Percentiles rank a stretch among this genome's conserved stretches.
Evolutionary conservation across 2,797 vertebrate genomes (phyloP).

Genomic region (Echeneis naucrates): DNA sequence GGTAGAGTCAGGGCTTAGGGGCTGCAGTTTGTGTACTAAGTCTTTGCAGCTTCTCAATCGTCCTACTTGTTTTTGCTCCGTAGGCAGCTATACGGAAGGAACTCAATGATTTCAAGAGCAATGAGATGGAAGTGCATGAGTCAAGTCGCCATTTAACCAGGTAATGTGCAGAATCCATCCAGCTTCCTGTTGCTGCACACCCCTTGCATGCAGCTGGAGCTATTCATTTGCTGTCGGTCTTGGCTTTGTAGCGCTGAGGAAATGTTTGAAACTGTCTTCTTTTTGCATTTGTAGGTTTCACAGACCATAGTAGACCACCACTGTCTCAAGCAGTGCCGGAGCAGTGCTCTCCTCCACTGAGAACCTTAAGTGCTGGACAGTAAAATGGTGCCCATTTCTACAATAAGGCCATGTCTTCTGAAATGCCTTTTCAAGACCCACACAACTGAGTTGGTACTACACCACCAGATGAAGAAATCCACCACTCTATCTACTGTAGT

Average conservation of each 20-base stretch:
- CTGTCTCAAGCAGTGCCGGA: constrained; percentile 86
- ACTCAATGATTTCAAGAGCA: constrained; percentile 99
- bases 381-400: constrained; percentile 90
- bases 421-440: constrained; percentile 90
- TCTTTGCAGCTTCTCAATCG: constrained; percentile 57
- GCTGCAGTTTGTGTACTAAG: constrained; percentile 44
- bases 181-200: background rate
- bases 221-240: background rate
- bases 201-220: constrained; percentile 2
- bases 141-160: constrained; percentile 99
- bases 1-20: constrained; percentile 36
- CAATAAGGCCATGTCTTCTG: constrained; percentile 90
- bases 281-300: constrained; percentile 90
- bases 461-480: constrained; percentile 65
- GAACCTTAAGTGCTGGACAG: constrained; percentile 97
- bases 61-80: constrained; percentile 71
- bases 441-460: constrained; percentile 72
- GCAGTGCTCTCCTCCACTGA: constrained; percentile 81
- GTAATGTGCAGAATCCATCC: constrained; percentile 74
- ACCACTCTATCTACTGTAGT: constrained; percentile 71
- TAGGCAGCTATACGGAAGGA: constrained; percentile 99
- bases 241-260: constrained; percentile 11
- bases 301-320: constrained; percentile 94
- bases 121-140: constrained; percentile 99
- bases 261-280: constrained; percentile 14